Evolutionary conservation across 2,113 vertebrate species (phyloP), one percentile per base, ranked within the genome.

Genomic region (Ciconia stormi): DNA sequence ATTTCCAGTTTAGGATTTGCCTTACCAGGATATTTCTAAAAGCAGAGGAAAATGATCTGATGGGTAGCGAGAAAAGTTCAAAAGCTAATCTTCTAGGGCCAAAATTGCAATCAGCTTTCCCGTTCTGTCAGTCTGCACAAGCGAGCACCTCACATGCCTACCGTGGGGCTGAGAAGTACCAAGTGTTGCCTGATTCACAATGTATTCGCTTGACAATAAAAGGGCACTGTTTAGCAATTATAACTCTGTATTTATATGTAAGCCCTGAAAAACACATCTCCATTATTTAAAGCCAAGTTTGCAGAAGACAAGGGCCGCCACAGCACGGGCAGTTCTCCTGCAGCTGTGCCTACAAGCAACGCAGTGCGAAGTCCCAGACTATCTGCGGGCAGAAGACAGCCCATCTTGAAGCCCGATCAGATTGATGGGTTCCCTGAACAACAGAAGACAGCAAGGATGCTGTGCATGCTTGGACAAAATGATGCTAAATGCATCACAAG

Each of bases 311-410:
- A 40, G 17, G 53, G 44, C 44, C 7, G 8, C 30, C 21, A 2
- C 30, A 12, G 32, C 59, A 17, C 2, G 3, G 40, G 34, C 26
- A 27, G 69, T 1, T 30, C 59, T 30, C 55, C 17, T 10, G 42
- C 20, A 11, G n/a, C 49, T 12, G 44, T 3, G 1, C 50, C 56
- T 16, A 26, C 5, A 1, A 26, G 73, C n/a, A 7, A 16, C 1
- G 25, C 29, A 23, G 47, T 2, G 16, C 40, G 1, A 44, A 22
- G 55, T 3, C 30, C 22, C 22, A 11, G 58, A 12, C 55, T 3
- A 4, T 2, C 23, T 7, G 36, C 6, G 3, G 49, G n/a, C 2
- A 4, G 42, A 10, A 11, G 30, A 8, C 18, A 23, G 52, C 40
- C 36, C 58, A 8, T 17, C 19, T 2, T 4, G 9, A 65, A 29